These are phyloP conservation scores for Eidolon dupreanum DNA, from an alignment of 2,797 vertebrate genomes.

Conservation along the genomic window DNA sequence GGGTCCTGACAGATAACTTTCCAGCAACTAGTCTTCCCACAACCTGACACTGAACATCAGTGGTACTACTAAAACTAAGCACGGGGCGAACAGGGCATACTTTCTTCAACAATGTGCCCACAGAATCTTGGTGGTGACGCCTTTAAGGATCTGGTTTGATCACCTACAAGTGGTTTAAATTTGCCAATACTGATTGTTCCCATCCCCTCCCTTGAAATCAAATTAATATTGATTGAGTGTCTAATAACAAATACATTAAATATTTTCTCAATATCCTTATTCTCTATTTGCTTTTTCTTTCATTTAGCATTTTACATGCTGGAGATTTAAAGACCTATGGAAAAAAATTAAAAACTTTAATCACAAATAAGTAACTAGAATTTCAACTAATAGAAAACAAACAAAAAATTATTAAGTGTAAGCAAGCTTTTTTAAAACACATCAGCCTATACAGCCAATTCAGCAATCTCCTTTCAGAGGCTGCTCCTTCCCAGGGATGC, in stretches of 20 bases:
- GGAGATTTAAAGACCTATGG: background rate
- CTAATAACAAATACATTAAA: conserved; percentile 12
- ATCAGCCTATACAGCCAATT: background rate
- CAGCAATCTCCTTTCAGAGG: background rate
- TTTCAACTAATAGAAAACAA: conserved; percentile 17
- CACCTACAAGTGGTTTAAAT: conserved; percentile 13
- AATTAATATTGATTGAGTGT: background rate
- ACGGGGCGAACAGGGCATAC: background rate
- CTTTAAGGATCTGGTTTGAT: background rate
- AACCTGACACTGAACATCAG: background rate
- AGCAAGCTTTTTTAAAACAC: background rate
- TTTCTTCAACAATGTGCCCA: background rate
- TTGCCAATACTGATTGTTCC: background rate
- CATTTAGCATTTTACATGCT: background rate
- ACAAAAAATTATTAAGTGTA: background rate
- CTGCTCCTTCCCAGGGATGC: background rate
- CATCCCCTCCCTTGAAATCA: conserved; percentile 9
- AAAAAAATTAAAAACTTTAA: background rate
- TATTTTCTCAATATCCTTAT: conserved; percentile 6
- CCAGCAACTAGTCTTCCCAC: background rate
- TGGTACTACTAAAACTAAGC: background rate
- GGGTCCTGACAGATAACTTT: background rate
- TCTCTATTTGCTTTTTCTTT: conserved; percentile 11
- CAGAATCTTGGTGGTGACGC: background rate
- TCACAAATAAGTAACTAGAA: conserved; percentile 44